These are phyloP conservation scores for Microctonus hyperodae DNA, from an alignment of 2,888 invertebrate genomes.

Conservation along the genomic window DNA sequence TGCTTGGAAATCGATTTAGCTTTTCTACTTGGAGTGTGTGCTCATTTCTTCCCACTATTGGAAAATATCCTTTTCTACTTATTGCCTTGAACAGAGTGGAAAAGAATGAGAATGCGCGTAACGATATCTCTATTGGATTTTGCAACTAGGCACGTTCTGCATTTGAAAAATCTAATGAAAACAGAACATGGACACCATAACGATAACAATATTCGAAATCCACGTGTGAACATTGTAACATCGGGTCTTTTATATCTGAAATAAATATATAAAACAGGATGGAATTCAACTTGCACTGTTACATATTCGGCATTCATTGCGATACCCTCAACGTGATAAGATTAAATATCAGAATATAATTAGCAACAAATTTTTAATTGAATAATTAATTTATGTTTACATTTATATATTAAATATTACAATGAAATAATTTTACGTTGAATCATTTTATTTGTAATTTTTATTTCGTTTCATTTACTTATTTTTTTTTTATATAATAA, in stretches of 20 bases:
- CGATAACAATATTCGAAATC: slow-evolving; percentile 21
- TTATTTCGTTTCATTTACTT: too few species aligned
- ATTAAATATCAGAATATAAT: neutral
- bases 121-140: slow-evolving; percentile 17
- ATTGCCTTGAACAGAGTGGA: slow-evolving; percentile 10
- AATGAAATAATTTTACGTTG: too few species aligned
- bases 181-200: slow-evolving; percentile 6
- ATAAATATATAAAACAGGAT: neutral
- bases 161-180: slow-evolving; percentile 10
- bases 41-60: slow-evolving; percentile 1
- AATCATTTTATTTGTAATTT: too few species aligned
- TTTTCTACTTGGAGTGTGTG: slow-evolving; percentile 9
- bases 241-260: neutral
- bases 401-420: too few species aligned
- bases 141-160: slow-evolving; percentile 18
- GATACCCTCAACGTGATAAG: neutral
- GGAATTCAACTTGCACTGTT: neutral
- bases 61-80: slow-evolving; percentile 9
- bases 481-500: neutral
- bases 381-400: too few species aligned
- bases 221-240: neutral
- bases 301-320: neutral
- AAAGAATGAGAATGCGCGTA: neutral
- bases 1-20: slow-evolving; percentile 10
- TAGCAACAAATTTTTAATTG: neutral